Conservation (phyloP, 2,888 invertebrate genomes). For the Lymantria monacha region DNA sequence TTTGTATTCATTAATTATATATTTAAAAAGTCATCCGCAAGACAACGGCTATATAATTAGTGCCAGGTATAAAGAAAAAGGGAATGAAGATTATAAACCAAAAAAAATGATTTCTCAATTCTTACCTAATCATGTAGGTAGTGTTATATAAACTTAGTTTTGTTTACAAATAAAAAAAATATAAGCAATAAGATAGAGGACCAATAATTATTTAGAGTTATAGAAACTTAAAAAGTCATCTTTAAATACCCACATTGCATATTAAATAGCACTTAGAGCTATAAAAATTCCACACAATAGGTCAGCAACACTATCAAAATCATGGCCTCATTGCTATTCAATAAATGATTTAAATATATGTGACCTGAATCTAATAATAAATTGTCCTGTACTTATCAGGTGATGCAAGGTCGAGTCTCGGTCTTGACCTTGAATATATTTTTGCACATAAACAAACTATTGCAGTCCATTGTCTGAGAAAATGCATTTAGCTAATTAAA, state of each 20-base stretch:
- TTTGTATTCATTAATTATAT: too few relatives aligned
- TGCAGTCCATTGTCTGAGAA: neutral
- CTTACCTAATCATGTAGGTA: too few relatives aligned
- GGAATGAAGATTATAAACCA: too few relatives aligned
- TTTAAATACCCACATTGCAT: conserved; percentile 11
- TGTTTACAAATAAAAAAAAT: too few relatives aligned
- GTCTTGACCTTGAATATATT: conserved; percentile 26
- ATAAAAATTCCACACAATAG: conserved; percentile 16
- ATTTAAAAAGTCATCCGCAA: too few relatives aligned
- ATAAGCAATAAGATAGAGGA: too few relatives aligned
- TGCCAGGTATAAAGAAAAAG: too few relatives aligned
- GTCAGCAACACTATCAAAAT: conserved; percentile 21
- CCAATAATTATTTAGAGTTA: neutral
- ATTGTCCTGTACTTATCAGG: conserved; percentile 12
- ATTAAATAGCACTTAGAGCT: conserved; percentile 12
- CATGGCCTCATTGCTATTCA: conserved; percentile 33
- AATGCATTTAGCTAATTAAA: too few relatives aligned
- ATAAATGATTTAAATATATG: conserved; percentile 22
- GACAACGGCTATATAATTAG: too few relatives aligned
- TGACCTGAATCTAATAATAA: conserved; percentile 28
- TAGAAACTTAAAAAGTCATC: neutral
- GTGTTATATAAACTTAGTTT: too few relatives aligned
- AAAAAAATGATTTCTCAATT: too few relatives aligned
- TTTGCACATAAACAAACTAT: conserved; percentile 1
- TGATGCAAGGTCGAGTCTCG: conserved; percentile 25